Percentiles rank a stretch among this genome's conserved stretches.
phyloP scores from a whole-genome alignment of 1,140 invertebrate species.

The Atta texana region DNA sequence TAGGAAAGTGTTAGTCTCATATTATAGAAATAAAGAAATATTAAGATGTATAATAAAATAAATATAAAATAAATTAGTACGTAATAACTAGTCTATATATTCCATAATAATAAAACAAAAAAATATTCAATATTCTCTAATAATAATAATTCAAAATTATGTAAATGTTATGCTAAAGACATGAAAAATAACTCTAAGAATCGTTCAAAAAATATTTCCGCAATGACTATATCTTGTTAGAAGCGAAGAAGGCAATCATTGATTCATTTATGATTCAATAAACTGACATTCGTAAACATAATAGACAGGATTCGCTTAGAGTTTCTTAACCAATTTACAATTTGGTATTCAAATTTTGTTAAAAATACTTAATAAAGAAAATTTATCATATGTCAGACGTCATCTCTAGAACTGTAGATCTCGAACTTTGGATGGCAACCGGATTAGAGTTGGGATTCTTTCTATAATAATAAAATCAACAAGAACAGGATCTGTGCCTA shows the following conservation, averaged over 20 bases:
- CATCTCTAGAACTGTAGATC: neutral
- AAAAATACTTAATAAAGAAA: conserved; percentile 4
- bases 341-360: neutral
- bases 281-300: neutral
- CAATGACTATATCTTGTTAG: neutral
- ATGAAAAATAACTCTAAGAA: neutral
- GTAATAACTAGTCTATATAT: neutral
- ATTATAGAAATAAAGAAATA: neutral
- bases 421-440: neutral
- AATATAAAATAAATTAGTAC: neutral
- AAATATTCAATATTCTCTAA: neutral
- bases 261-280: neutral
- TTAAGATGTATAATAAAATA: neutral
- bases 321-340: neutral
- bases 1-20: neutral
- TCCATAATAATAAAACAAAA: neutral
- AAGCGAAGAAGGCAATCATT: neutral
- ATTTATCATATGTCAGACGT: conserved; percentile 15
- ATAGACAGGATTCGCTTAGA: neutral
- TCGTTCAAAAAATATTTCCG: neutral
- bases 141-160: neutral
- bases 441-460: conserved; percentile 14
- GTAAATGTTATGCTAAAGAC: neutral
- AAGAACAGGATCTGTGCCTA: conserved; percentile 36
- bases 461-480: conserved; percentile 55